Percentiles rank a stretch among this genome's conserved stretches.
Conservation (phyloP, 2,113 vertebrate genomes). For the Oncorhynchus clarkii region DNA sequence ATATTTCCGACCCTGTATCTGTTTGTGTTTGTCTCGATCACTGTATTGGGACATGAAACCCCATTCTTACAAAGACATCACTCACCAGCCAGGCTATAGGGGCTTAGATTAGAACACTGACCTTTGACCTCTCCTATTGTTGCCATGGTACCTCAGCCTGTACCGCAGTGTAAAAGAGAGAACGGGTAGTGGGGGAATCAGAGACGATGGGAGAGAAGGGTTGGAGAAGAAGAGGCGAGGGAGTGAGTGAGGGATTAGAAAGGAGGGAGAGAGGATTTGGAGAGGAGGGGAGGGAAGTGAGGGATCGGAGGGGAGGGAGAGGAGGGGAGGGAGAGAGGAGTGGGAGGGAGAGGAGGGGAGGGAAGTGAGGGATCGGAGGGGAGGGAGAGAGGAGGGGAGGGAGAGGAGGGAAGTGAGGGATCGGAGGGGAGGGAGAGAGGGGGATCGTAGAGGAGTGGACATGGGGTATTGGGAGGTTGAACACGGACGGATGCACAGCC, state of each 20-base stretch:
- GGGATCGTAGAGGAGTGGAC: constrained; percentile 1
- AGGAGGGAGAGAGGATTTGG: neutral
- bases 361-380: too few relatives aligned
- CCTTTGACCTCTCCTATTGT: constrained; percentile 66
- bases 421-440: neutral
- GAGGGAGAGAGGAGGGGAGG: neutral
- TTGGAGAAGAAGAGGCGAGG: neutral
- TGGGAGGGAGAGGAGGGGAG: neutral
- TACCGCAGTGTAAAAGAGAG: constrained; percentile 11
- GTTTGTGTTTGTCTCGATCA: constrained; percentile 26
- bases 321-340: neutral
- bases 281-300: too few relatives aligned
- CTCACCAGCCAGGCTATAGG: constrained; percentile 10
- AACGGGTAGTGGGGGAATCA: neutral
- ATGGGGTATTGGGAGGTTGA: neutral
- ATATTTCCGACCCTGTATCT: neutral
- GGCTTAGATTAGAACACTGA: constrained; percentile 59
- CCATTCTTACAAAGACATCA: constrained; percentile 30
- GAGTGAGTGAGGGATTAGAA: neutral
- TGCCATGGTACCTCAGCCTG: constrained; percentile 64
- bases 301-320: neutral
- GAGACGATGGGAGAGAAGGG: neutral
- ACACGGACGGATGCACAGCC: constrained; percentile 55
- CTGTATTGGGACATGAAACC: constrained; percentile 59
- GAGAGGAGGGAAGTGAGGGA: too few relatives aligned